Evolutionary conservation across 2,113 vertebrate genomes (phyloP).

Genomic region (Stigmatopora argus): DNA sequence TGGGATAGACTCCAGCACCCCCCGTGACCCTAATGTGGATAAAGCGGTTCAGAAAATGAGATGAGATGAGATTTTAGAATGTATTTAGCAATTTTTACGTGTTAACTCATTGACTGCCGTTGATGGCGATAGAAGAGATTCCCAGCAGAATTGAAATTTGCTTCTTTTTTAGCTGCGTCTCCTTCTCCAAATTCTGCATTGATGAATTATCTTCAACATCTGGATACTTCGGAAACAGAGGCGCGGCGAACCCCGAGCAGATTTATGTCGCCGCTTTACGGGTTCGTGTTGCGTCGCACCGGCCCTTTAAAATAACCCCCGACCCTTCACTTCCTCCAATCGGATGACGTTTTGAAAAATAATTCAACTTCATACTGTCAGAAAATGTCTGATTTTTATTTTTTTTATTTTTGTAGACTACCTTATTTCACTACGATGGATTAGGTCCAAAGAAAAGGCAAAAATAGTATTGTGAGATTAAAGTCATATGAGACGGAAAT

Average conservation of each 20-base stretch:
- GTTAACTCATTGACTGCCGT: too few relatives aligned
- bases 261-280: not conserved
- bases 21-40: too few relatives aligned
- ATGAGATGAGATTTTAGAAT: too few relatives aligned
- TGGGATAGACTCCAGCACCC: too few relatives aligned
- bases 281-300: not conserved
- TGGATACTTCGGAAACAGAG: not conserved
- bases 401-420: too few relatives aligned
- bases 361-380: not conserved
- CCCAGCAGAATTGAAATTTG: not conserved
- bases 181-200: not conserved
- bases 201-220: conserved; percentile 6
- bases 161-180: not conserved
- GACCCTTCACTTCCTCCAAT: not conserved
- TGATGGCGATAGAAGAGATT: not conserved
- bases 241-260: not conserved
- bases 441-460: too few relatives aligned
- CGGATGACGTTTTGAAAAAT: not conserved
- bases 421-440: too few relatives aligned
- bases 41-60: too few relatives aligned
- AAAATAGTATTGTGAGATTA: too few relatives aligned
- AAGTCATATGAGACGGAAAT: too few relatives aligned
- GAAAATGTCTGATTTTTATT: not conserved
- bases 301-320: not conserved
- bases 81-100: too few relatives aligned